Evolutionary conservation across 2,797 vertebrate species (phyloP).

Genomic region (Sebastes matsubarae): DNA sequence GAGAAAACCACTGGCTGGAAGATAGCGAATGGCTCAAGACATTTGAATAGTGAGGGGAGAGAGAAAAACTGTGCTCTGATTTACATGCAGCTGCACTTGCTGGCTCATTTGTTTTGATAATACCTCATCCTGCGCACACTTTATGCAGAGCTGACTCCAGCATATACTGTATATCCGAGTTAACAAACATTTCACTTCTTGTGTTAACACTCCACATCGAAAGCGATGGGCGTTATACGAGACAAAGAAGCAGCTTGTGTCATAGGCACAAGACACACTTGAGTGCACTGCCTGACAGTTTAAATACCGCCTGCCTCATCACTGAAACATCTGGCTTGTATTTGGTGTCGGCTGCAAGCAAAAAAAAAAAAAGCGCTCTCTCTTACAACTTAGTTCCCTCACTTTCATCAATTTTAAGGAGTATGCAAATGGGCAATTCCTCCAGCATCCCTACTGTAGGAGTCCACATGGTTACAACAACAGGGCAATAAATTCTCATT

Average conservation of each 20-base stretch:
- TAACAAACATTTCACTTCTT: conserved; percentile 70
- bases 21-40: conserved; percentile 61
- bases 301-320: conserved; percentile 61
- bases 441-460: conserved; percentile 39
- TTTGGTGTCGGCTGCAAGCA: conserved; percentile 40
- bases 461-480: conserved; percentile 57
- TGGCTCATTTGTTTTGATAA: conserved; percentile 79
- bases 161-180: conserved; percentile 56
- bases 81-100: conserved; percentile 70
- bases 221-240: conserved; percentile 47
- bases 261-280: conserved; percentile 42
- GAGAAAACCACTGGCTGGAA: conserved; percentile 56
- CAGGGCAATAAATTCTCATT: conserved; percentile 80
- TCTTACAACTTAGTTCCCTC: conserved; percentile 54
- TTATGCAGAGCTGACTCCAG: conserved; percentile 54
- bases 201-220: conserved; percentile 50
- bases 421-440: conserved; percentile 68
- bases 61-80: conserved; percentile 43
- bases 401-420: conserved; percentile 73
- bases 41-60: conserved; percentile 53
- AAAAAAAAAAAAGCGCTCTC: conserved; percentile 13
- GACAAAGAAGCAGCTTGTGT: conserved; percentile 61
- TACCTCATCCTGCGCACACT: conserved; percentile 62
- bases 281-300: conserved; percentile 50
- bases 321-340: conserved; percentile 65